These are phyloP conservation scores for Falco rusticolus DNA, from an alignment of 2,797 vertebrate genomes.

Conservation along the genomic window DNA sequence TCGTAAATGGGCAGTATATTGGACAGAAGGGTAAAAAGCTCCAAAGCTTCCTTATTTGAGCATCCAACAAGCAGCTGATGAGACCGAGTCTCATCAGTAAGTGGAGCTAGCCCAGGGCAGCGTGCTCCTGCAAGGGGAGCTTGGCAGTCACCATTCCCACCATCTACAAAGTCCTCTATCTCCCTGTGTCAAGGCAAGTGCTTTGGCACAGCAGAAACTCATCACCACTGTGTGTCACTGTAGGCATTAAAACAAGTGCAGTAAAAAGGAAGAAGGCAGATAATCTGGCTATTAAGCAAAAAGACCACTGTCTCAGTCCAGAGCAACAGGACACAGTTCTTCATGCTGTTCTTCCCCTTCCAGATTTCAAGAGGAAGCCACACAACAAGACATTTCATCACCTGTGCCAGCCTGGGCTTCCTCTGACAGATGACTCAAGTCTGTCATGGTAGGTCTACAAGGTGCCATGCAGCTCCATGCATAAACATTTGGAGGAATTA, in stretches of 20 bases:
- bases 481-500: fast-evolving
- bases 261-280: neutral
- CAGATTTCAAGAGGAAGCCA: neutral
- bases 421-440: fast-evolving
- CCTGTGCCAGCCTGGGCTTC: neutral
- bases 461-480: neutral
- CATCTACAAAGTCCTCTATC: neutral
- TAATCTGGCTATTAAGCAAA: neutral
- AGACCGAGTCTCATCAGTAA: neutral
- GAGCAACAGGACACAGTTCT: neutral
- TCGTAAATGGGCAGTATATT: neutral
- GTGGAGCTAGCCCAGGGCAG: neutral
- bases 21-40: neutral
- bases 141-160: neutral
- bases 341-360: neutral
- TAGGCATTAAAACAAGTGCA: conserved; percentile 51
- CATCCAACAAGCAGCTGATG: neutral
- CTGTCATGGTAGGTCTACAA: neutral
- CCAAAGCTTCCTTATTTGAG: neutral
- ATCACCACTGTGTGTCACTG: conserved; percentile 72
- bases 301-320: neutral
- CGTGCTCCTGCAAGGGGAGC: neutral
- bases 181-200: neutral
- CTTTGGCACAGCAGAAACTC: conserved; percentile 38
- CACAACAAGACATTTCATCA: fast-evolving